Conservation (phyloP, 2,888 invertebrate genomes). For the Pandemis corylana region DNA sequence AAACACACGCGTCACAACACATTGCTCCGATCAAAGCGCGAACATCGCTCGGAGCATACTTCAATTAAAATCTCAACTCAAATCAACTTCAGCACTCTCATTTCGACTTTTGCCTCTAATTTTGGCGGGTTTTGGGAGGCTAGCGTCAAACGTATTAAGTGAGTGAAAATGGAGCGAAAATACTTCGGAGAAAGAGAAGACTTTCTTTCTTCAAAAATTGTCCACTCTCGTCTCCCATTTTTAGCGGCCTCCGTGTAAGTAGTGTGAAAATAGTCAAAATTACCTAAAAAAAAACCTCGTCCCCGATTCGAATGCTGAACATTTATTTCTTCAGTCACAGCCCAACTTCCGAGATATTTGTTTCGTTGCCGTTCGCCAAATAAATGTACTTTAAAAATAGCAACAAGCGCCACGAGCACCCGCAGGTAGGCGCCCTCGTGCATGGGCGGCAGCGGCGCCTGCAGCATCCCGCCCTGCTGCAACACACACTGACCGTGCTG, state of each 20-base stretch:
- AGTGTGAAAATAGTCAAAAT: background rate
- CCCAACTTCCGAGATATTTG: background rate
- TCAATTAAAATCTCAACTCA: too few relatives aligned
- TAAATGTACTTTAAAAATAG: background rate
- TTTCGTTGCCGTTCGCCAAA: background rate
- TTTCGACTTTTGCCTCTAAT: background rate
- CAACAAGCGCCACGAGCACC: background rate
- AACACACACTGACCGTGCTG: slow-evolving; percentile 49
- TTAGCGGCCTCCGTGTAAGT: background rate
- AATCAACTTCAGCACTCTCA: too few relatives aligned
- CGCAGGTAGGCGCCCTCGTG: slow-evolving; percentile 63
- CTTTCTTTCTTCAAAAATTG: too few relatives aligned
- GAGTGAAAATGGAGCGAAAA: too few relatives aligned
- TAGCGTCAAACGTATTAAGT: background rate
- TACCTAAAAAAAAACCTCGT: too few relatives aligned
- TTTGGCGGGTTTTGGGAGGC: background rate
- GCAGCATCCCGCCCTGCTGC: slow-evolving; percentile 58
- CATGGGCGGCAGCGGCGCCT: slow-evolving; percentile 50
- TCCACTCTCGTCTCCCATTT: too few relatives aligned
- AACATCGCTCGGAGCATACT: too few relatives aligned
- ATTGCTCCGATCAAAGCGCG: background rate
- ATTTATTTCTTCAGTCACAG: too few relatives aligned
- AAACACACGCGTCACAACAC: background rate
- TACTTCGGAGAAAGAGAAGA: too few relatives aligned
- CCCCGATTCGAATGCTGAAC: too few relatives aligned